Conservation (phyloP, 2,888 invertebrate species). For the Cephus pulcher region DNA sequence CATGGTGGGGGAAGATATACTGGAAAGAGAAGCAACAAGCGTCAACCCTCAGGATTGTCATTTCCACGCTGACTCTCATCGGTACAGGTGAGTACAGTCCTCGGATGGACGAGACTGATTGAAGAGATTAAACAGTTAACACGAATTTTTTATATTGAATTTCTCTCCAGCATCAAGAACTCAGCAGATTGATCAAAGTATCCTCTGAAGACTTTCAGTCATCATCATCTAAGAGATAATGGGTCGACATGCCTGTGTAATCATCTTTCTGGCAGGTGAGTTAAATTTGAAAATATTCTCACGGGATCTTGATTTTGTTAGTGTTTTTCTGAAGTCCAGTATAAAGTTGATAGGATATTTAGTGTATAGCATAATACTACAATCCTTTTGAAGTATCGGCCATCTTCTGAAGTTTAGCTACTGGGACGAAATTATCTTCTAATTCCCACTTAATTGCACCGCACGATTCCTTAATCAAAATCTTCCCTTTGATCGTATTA, state of each 20-base stretch:
- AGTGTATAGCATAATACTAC: background rate
- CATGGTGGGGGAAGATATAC: conserved; percentile 38
- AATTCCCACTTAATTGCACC: background rate
- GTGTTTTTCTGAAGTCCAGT: background rate
- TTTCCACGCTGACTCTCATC: conserved; percentile 39
- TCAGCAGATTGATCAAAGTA: background rate
- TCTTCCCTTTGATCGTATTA: background rate
- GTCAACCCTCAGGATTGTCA: conserved; percentile 40
- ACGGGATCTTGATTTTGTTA: conserved; percentile 9
- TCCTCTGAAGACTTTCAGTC: background rate
- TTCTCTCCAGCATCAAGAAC: background rate
- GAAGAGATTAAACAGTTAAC: background rate
- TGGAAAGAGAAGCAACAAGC: conserved; percentile 32
- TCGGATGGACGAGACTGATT: background rate
- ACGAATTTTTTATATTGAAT: background rate
- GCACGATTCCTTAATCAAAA: background rate
- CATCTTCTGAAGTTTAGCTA: background rate
- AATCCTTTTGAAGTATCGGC: background rate
- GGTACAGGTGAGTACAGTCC: conserved; percentile 36
- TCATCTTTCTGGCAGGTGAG: conserved; percentile 49
- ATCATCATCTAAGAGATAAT: conserved; percentile 1
- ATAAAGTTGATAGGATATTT: background rate
- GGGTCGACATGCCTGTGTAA: conserved; percentile 33
- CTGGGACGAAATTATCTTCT: background rate
- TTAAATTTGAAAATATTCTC: background rate